phyloP scores from a whole-genome alignment of 2,888 invertebrate species.

The Phortica okadai region DNA sequence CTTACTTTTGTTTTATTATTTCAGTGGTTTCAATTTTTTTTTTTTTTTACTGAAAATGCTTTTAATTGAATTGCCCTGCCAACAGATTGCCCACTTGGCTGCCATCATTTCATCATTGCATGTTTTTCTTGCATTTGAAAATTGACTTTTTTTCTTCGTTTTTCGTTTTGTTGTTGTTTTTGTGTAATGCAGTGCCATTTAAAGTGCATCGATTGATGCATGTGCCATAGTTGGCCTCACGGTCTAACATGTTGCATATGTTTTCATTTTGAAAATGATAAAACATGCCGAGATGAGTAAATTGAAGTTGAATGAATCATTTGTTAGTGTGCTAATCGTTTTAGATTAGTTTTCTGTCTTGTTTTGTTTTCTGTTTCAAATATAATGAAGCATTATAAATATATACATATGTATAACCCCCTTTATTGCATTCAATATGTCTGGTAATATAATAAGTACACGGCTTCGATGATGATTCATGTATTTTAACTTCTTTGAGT shows the following conservation, averaged over 20 bases:
- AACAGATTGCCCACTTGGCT: constrained; percentile 58
- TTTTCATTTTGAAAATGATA: constrained; percentile 16
- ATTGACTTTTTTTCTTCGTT: neutral
- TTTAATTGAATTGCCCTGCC: constrained; percentile 62
- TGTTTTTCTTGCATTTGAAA: neutral
- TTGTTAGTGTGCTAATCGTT: neutral
- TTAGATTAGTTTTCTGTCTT: constrained; percentile 1
- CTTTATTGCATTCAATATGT: too few species aligned
- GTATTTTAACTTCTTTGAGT: too few species aligned
- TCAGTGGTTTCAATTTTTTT: constrained; percentile 54
- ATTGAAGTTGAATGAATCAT: neutral
- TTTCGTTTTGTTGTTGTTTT: constrained; percentile 5
- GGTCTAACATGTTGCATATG: constrained; percentile 44
- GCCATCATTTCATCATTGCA: constrained; percentile 4
- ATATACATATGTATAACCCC: too few species aligned
- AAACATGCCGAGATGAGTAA: constrained; percentile 15
- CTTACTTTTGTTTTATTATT: constrained; percentile 38
- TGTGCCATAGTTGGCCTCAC: constrained; percentile 25
- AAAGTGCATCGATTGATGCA: constrained; percentile 37
- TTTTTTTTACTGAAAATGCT: constrained; percentile 59
- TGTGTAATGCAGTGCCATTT: constrained; percentile 22
- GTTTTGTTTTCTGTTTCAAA: neutral
- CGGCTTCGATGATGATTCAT: too few species aligned
- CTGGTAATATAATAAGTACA: too few species aligned
- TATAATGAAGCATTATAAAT: too few species aligned